A percentile compares a stretch with the other conserved stretches of the same genome.
These are phyloP conservation scores for Elanus axillaris DNA, from an alignment of 2,113 vertebrate genomes.

Conservation along the genomic window DNA sequence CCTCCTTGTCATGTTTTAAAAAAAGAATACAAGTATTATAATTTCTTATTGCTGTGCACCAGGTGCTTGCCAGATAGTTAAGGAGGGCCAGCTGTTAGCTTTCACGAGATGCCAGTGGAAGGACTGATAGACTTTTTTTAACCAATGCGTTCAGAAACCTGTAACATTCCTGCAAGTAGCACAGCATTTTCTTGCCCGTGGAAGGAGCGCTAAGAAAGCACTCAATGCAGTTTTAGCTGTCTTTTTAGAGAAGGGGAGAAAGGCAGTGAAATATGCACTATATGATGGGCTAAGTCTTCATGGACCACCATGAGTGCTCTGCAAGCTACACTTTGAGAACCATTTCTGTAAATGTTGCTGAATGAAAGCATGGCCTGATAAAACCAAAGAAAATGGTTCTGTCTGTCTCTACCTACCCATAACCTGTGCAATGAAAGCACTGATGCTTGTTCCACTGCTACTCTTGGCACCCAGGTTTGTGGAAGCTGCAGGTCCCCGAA, in stretches of 20 bases:
- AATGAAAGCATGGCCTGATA: neutral
- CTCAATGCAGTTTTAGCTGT: neutral
- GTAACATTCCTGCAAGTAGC: neutral
- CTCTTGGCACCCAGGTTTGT: neutral
- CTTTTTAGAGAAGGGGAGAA: neutral
- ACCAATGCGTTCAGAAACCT: neutral
- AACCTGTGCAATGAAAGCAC: neutral
- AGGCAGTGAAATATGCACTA: neutral
- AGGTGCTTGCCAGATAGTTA: slow-evolving; percentile 17
- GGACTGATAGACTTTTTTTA: neutral
- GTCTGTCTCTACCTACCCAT: neutral
- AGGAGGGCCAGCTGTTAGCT: neutral
- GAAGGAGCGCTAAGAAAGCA: neutral
- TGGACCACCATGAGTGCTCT: neutral
- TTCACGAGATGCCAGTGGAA: neutral
- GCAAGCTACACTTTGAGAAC: neutral
- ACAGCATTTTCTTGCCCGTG: neutral
- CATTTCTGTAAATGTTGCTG: neutral
- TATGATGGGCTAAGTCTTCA: neutral
- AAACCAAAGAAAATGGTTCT: neutral
- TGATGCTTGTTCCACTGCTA: neutral
- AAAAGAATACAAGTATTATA: slow-evolving; percentile 4
- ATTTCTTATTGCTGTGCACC: neutral
- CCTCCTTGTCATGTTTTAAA: slow-evolving; percentile 22
- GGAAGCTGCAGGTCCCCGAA: neutral